Conservation (phyloP, 1,140 invertebrate species). For the Drosophila ironensis region DNA sequence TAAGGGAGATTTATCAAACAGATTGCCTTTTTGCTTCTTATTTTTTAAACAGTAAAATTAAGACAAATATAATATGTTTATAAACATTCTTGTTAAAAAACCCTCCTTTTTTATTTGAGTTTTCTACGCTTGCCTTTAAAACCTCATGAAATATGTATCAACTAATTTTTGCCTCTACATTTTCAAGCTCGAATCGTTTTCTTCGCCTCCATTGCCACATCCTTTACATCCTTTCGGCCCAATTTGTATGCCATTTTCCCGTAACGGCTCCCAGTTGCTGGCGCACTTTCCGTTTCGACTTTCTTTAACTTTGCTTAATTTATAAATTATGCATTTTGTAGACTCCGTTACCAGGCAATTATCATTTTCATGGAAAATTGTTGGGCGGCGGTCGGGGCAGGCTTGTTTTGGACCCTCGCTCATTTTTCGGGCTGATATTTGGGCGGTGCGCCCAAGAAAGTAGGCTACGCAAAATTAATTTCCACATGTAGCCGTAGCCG, state of each 20-base stretch:
- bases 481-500: background rate
- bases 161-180: too few relatives aligned
- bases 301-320: constrained; percentile 60
- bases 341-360: constrained; percentile 67
- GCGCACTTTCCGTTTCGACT: constrained; percentile 20
- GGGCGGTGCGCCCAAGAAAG: constrained; percentile 32
- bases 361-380: constrained; percentile 64
- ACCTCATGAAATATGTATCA: too few relatives aligned
- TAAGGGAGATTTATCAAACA: too few relatives aligned
- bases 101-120: too few relatives aligned
- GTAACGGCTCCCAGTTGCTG: constrained; percentile 6
- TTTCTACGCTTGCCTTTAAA: too few relatives aligned
- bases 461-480: constrained; percentile 64
- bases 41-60: background rate
- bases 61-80: background rate
- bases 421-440: too few relatives aligned
- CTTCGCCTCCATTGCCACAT: background rate
- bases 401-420: constrained; percentile 15
- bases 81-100: too few relatives aligned
- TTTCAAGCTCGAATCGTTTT: background rate
- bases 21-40: too few relatives aligned
- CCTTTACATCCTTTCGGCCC: constrained; percentile 2
- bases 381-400: too few relatives aligned
- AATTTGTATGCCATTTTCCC: constrained; percentile 10
- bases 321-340: constrained; percentile 74